phyloP scores from a whole-genome alignment of 2,888 invertebrate species.

The Liopterus haemorrhoidalis region DNA sequence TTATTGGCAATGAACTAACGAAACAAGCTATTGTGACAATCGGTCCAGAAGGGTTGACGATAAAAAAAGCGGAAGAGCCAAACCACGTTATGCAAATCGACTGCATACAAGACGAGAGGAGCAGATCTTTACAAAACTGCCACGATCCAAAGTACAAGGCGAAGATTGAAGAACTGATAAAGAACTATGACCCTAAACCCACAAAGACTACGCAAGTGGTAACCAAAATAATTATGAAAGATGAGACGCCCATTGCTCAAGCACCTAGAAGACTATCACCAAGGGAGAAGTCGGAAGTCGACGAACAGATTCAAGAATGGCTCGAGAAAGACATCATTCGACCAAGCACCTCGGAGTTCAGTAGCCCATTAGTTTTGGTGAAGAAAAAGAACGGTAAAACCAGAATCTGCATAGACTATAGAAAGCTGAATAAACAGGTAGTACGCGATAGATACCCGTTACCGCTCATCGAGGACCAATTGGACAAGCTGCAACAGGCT shows the following conservation, averaged over 20 bases:
- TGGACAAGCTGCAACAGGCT: conserved; percentile 30
- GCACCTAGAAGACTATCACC: conserved; percentile 3
- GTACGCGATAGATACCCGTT: conserved; percentile 32
- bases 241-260: not conserved
- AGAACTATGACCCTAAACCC: not conserved
- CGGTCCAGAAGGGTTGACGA: too few relatives aligned
- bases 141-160: too few relatives aligned
- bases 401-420: conserved; percentile 8
- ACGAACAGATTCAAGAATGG: conserved; percentile 8
- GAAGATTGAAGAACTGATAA: conserved; percentile 5
- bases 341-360: conserved; percentile 7
- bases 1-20: conserved; percentile 4
- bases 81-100: too few relatives aligned
- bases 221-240: conserved; percentile 4
- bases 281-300: conserved; percentile 5
- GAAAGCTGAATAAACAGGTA: not conserved
- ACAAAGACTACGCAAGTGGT: not conserved
- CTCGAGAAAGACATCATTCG: conserved; percentile 7
- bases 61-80: too few relatives aligned
- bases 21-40: not conserved
- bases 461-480: conserved; percentile 35
- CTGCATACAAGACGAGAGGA: too few relatives aligned
- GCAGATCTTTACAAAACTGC: too few relatives aligned
- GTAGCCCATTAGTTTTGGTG: conserved; percentile 6
- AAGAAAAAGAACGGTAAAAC: conserved; percentile 4